Conservation (phyloP, 2,888 invertebrate genomes). For the Nymphalis c-album region DNA sequence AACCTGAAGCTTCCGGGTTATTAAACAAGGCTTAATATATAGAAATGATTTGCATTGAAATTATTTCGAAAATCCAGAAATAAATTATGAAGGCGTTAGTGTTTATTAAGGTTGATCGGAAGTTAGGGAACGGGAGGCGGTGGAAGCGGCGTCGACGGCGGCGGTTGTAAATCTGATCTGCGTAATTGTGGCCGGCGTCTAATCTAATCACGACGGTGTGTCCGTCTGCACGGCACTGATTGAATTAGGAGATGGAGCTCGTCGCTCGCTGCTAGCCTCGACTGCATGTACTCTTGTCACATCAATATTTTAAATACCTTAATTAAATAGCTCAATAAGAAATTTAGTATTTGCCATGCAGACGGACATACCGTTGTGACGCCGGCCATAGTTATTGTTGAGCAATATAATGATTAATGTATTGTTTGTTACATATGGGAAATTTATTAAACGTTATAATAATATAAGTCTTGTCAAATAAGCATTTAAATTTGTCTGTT, state of each 20-base stretch:
- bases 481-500: no score
- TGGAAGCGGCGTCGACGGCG: conserved; percentile 39
- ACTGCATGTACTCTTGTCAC: conserved; percentile 40
- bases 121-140: conserved; percentile 24
- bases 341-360: neutral
- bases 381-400: no score
- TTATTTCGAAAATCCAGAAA: conserved; percentile 44
- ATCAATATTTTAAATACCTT: conserved; percentile 48
- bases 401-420: neutral
- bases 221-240: conserved; percentile 73
- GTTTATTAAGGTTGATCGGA: conserved; percentile 34
- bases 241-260: conserved; percentile 65
- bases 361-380: no score
- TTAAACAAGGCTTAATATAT: conserved; percentile 71
- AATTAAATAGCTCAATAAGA: conserved; percentile 6
- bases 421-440: no score
- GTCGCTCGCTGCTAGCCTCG: conserved; percentile 39
- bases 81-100: conserved; percentile 26
- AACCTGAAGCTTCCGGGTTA: conserved; percentile 70
- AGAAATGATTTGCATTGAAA: conserved; percentile 58
- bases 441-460: no score
- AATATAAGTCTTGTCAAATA: no score
- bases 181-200: conserved; percentile 79
- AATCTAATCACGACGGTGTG: conserved; percentile 74
- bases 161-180: conserved; percentile 76